phyloP scores from a whole-genome alignment of 2,797 vertebrate genomes.

The Acestrorhynchus altus region DNA sequence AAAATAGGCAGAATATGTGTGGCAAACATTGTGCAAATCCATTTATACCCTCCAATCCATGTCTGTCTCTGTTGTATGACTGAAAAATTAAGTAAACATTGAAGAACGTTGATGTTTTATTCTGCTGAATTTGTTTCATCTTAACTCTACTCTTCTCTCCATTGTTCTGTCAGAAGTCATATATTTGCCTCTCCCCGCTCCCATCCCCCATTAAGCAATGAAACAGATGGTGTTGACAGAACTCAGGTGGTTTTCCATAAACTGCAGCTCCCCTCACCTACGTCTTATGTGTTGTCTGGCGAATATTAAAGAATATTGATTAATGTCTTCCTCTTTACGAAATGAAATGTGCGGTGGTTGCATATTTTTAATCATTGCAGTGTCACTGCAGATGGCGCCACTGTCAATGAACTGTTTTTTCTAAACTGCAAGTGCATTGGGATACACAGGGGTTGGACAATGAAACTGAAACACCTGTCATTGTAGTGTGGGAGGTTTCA shows the following conservation, averaged over 20 bases:
- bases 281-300: slow-evolving; percentile 3
- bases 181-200: slow-evolving; percentile 22
- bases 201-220: slow-evolving; percentile 41
- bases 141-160: slow-evolving; percentile 9
- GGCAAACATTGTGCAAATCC: background rate
- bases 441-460: no score
- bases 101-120: slow-evolving; percentile 15
- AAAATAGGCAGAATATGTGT: slow-evolving; percentile 41
- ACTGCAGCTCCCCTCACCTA: slow-evolving; percentile 28
- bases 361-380: background rate
- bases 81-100: slow-evolving; percentile 29
- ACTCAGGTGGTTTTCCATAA: slow-evolving; percentile 32
- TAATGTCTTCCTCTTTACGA: background rate
- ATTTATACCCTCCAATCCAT: no score
- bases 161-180: slow-evolving; percentile 19
- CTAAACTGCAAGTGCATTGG: background rate
- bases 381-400: slow-evolving; percentile 11
- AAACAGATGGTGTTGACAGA: slow-evolving; percentile 57
- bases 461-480: no score
- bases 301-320: background rate
- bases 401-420: background rate
- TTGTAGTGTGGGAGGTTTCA: no score
- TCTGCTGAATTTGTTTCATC: background rate
- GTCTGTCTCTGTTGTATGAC: slow-evolving; percentile 31
- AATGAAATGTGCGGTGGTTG: background rate